phyloP scores from a whole-genome alignment of 2,113 vertebrate species.

The Neodon shergylaensis region DNA sequence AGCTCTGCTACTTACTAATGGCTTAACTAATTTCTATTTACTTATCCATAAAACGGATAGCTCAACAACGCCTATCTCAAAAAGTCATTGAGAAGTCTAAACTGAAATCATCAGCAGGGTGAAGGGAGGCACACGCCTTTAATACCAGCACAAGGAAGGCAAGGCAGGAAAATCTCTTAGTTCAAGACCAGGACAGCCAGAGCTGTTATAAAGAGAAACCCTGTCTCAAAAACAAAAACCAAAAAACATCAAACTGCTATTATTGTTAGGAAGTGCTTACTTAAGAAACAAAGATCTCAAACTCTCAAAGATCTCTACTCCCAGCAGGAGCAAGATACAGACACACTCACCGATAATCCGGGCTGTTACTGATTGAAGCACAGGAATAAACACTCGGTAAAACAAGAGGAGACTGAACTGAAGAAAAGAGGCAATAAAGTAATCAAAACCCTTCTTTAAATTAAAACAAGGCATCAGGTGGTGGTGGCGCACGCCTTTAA shows the following conservation, averaged over 20 bases:
- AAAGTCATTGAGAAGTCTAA: not conserved
- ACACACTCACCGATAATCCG: slow-evolving; percentile 93
- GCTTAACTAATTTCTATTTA: slow-evolving; percentile 15
- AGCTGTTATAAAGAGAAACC: not conserved
- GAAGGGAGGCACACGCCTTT: not conserved
- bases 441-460: slow-evolving; percentile 29
- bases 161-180: not conserved
- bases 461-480: not conserved
- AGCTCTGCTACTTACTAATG: not conserved
- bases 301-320: not conserved
- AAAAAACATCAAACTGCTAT: not conserved
- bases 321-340: not conserved
- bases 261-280: not conserved
- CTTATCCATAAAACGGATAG: not conserved
- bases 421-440: slow-evolving; percentile 53
- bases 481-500: not conserved
- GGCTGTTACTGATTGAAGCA: slow-evolving; percentile 95
- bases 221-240: not conserved
- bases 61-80: not conserved
- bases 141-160: not conserved
- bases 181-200: not conserved
- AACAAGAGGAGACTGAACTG: slow-evolving; percentile 98
- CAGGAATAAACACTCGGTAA: slow-evolving; percentile 96
- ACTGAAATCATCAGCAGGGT: not conserved
- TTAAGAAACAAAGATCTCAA: not conserved